Evolutionary conservation across 2,888 invertebrate species (phyloP).

Genomic region (Dioctria rufipes): DNA sequence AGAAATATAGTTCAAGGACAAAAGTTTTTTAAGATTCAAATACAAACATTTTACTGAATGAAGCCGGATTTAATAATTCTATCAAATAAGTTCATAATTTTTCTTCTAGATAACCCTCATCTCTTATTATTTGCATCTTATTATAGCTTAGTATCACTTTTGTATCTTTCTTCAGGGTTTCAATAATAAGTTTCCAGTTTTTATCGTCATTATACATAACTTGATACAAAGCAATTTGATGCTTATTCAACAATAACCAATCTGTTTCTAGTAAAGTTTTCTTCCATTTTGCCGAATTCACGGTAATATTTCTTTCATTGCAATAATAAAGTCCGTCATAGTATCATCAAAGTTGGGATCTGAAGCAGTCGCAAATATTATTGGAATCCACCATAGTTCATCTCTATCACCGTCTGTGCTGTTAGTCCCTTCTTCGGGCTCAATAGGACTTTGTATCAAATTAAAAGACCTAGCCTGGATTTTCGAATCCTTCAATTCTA

Average conservation of each 20-base stretch:
- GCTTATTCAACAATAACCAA: conserved; percentile 69
- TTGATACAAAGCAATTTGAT: conserved; percentile 73
- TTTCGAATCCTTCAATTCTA: conserved; percentile 11
- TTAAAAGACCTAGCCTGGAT: conserved; percentile 72
- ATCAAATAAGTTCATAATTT: too few species aligned
- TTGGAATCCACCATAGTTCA: conserved; percentile 66
- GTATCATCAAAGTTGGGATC: conserved; percentile 67
- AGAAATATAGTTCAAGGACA: too few species aligned
- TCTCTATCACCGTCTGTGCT: conserved; percentile 61
- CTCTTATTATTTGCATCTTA: conserved; percentile 89
- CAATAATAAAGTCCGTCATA: conserved; percentile 64
- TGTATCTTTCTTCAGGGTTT: conserved; percentile 75
- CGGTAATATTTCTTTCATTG: conserved; percentile 54
- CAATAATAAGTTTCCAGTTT: conserved; percentile 79
- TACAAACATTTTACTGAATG: too few species aligned
- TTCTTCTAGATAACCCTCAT: conserved; percentile 72
- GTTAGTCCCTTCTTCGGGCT: conserved; percentile 55
- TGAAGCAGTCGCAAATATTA: conserved; percentile 65
- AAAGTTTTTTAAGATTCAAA: too few species aligned
- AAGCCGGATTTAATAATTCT: too few species aligned
- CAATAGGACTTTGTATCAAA: conserved; percentile 72
- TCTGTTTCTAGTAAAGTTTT: conserved; percentile 59
- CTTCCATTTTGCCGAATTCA: conserved; percentile 52
- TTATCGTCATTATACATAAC: conserved; percentile 81
- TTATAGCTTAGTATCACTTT: conserved; percentile 82